Evolutionary conservation across 1,140 invertebrate species (phyloP), one percentile per base, ranked within the genome.

Genomic region (Drosophila eugracilis): DNA sequence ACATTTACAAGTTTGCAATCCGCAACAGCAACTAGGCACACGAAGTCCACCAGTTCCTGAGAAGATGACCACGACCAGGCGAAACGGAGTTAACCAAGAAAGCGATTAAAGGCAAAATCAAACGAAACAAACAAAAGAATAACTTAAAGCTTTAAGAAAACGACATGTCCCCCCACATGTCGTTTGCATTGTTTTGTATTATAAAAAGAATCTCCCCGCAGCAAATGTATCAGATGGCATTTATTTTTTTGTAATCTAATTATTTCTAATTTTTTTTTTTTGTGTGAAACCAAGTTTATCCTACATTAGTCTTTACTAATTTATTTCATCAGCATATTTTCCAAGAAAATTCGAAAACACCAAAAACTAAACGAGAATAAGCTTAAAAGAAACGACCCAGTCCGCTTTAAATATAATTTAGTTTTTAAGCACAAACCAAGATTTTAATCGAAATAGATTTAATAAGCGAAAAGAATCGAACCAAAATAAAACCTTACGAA

Each of bases 21-120:
- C 55, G 39, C 60, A 34, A 75, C 32, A 58, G 52, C 22, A 37
- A 78, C 32, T 75, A 84, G 59, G 67, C 80, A 69, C 44, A 66
- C 71, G 60, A 69, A 73, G 48, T 69, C 62, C 75, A 80, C 77
- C 72, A 85, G 80, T 85, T 85, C 80, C 80, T 85, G 60, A 69
- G 55, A 42, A 55, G 76, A 55, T 42, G 48, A 55, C 62, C 57
- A 65, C 17, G 57, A 54, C 75, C 30, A 42, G 48, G 41, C 48
- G 30, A 36, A 66, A 62, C 60, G 60, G 45, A 84, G 39, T 75
- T 62, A 49, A 79, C 57, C 57, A 36, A 30, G 22, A 54, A 54
- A 49, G 62, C 53, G 10, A 44, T 36, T 45, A 55, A 48, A 50
- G 41, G 49, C 14, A 34, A 53, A 49, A 71, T 59, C 69, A 48